A percentile compares a stretch with the other conserved stretches of the same genome.
Conservation (phyloP, 2,797 vertebrate species). For the Hapalemur alaotrensis region DNA sequence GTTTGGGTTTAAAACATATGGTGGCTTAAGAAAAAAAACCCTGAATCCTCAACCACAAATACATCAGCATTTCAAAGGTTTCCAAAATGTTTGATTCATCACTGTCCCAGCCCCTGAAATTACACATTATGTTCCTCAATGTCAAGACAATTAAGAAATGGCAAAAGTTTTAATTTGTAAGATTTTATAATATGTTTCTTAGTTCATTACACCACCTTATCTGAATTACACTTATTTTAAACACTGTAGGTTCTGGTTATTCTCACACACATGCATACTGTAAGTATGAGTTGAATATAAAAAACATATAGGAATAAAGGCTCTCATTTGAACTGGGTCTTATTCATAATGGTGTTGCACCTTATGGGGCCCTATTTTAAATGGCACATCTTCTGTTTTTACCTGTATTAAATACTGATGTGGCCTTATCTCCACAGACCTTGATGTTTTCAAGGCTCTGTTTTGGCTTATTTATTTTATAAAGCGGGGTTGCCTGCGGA, state of each 20-base stretch:
- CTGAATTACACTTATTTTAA: constrained; percentile 47
- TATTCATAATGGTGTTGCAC: background rate
- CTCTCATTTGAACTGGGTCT: background rate
- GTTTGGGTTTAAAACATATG: constrained; percentile 65
- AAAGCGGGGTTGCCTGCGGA: constrained; percentile 14
- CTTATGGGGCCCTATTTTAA: background rate
- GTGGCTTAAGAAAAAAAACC: background rate
- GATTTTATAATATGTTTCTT: background rate
- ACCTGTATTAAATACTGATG: constrained; percentile 20
- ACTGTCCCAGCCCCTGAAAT: constrained; percentile 35
- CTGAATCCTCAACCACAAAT: constrained; percentile 54
- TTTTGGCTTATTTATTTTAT: constrained; percentile 56
- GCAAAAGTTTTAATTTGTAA: constrained; percentile 37
- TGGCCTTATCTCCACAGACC: background rate
- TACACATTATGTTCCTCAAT: constrained; percentile 54
- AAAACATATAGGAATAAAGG: background rate
- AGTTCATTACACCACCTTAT: constrained; percentile 59
- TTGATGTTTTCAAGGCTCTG: constrained; percentile 23
- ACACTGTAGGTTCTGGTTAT: constrained; percentile 37
- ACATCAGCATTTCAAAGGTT: constrained; percentile 69
- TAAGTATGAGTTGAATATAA: background rate
- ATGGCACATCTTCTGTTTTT: background rate
- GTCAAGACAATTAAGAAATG: constrained; percentile 56
- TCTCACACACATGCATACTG: background rate
- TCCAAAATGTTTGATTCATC: constrained; percentile 68